Evolutionary conservation across 2,888 invertebrate species (phyloP), one percentile per base, ranked within the genome.

Genomic region (Mythimna lalbum): DNA sequence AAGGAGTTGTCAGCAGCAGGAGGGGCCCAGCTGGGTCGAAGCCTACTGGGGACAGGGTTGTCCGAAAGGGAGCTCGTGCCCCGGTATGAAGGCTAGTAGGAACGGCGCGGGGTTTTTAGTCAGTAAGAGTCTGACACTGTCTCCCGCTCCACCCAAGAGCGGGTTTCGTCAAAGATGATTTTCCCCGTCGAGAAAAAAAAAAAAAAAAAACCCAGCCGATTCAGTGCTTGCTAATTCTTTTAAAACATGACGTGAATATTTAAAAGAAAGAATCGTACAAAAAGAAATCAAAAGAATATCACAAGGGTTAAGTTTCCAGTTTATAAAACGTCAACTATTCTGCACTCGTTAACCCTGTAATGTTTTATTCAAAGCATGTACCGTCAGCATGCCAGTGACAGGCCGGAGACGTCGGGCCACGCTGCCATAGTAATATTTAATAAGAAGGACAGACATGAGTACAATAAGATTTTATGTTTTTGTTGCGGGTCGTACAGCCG

Each of bases 291-390:
- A 43, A 56, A 49, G 1, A 63, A 61, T 7, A 43, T 47, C 27
- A 47, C 21, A 52, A 61, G 21, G 53, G 1, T 50, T 36, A 21
- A 63, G 27, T 36, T 63, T 66, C 10, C 50, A 65, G 61, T 12
- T 33, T 39, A 80, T 69, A 60, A 69, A 71, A 66, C 62, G 55
- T 19, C 12, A 47, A 69, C 36, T 69, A 73, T 82, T 70, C 70
- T 67, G 36, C 63, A 69, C 59, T 71, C 60, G 77, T 82, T 83
- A 62, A 78, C 50, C 57, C 67, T 31, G 64, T 65, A 50, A 85
- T 84, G 68, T 80, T 81, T 86, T 86, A 84, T 85, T 85, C 86
- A 85, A 19, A 50, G 31, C 73, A 53, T 71, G 76, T 76, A 56
- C 66, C 64, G 69, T 67, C 71, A 71, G 69, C 60, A 62, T 82